Evolutionary conservation across 2,113 vertebrate genomes (phyloP).

Genomic region (Dicentrarchus labrax): DNA sequence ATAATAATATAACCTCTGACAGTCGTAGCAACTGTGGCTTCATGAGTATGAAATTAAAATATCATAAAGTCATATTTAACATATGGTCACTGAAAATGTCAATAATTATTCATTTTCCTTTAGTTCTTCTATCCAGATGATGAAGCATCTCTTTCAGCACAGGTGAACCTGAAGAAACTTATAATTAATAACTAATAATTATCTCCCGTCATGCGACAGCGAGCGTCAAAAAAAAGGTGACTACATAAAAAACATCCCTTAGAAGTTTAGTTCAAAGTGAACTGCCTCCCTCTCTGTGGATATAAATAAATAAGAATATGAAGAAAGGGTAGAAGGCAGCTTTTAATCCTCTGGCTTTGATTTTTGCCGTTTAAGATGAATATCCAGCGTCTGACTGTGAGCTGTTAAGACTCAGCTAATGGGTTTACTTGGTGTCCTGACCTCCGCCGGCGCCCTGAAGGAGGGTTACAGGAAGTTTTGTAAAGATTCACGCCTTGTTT

Average conservation of each 20-base stretch:
- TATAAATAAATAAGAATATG: constrained; percentile 36
- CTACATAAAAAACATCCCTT: constrained; percentile 1
- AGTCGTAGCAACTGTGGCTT: too few species aligned
- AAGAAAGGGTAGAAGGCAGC: neutral
- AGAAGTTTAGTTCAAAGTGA: constrained; percentile 39
- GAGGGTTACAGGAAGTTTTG: neutral
- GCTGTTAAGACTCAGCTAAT: neutral
- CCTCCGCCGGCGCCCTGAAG: neutral
- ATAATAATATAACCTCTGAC: too few species aligned
- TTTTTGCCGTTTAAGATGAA: constrained; percentile 8
- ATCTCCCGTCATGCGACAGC: neutral
- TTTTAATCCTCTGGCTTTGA: constrained; percentile 46
- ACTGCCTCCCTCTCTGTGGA: constrained; percentile 5
- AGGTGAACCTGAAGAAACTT: neutral
- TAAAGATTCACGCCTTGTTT: neutral
- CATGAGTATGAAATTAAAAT: too few species aligned
- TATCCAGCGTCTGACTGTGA: neutral
- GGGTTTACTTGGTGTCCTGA: neutral
- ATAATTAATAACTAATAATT: neutral
- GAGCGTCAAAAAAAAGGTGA: neutral
- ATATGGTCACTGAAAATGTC: too few species aligned
- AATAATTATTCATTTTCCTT: neutral
- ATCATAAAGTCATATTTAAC: too few species aligned
- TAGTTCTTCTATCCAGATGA: neutral
- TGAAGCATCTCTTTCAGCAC: neutral